Evolutionary conservation across 2,797 vertebrate species (phyloP).

Genomic region (Sebastes vulpes): DNA sequence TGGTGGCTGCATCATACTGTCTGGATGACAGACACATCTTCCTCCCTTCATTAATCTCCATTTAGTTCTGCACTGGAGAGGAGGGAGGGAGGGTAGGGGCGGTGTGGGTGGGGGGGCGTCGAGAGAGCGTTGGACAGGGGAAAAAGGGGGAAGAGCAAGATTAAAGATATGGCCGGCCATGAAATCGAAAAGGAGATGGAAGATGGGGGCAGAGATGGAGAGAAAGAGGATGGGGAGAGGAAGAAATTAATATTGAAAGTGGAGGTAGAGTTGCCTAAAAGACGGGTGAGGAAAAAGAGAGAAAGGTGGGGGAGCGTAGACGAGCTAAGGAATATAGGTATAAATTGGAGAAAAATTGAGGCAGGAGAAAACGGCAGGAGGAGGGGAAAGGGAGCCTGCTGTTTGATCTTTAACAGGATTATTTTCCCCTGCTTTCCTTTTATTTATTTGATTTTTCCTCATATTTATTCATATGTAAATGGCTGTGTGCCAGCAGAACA

Average conservation of each 20-base stretch:
- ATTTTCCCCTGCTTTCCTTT: constrained; percentile 79
- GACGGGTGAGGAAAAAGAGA: constrained; percentile 26
- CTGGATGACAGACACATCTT: constrained; percentile 80
- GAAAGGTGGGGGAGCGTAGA: constrained; percentile 20
- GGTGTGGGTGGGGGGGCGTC: constrained; percentile 3
- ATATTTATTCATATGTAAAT: constrained; percentile 84
- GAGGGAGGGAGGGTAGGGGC: constrained; percentile 10
- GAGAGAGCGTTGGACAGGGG: constrained; percentile 43
- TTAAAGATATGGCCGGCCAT: constrained; percentile 76
- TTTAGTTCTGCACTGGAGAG: constrained; percentile 82
- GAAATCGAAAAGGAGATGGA: constrained; percentile 69
- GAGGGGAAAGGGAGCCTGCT: constrained; percentile 57
- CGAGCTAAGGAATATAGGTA: constrained; percentile 51
- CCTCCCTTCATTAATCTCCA: constrained; percentile 84
- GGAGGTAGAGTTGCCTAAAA: constrained; percentile 33
- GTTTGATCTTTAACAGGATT: constrained; percentile 88
- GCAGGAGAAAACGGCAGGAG: constrained; percentile 45
- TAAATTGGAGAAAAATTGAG: constrained; percentile 65
- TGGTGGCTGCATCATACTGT: constrained; percentile 71
- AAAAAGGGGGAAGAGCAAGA: constrained; percentile 59
- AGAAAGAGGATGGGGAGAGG: constrained; percentile 27
- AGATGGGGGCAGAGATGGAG: constrained; percentile 35
- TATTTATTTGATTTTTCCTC: constrained; percentile 82
- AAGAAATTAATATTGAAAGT: constrained; percentile 49
- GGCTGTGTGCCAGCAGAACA: constrained; percentile 59